Conservation (phyloP, 2,797 vertebrate genomes). For the Sebastes nivosus region DNA sequence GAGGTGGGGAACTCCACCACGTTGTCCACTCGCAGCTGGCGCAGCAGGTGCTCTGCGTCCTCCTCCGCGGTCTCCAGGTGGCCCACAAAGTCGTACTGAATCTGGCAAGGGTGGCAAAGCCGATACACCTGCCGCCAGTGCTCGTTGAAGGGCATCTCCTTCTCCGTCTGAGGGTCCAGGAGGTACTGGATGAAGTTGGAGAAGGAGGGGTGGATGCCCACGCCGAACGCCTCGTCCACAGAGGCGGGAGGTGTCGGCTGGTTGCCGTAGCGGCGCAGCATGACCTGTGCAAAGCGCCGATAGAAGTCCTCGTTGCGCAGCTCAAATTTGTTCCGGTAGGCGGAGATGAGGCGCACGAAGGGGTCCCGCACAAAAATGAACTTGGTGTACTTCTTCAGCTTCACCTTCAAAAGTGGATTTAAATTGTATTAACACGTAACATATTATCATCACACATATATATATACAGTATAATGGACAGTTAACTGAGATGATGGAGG, state of each 20-base stretch:
- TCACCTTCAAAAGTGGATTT: conserved; percentile 81
- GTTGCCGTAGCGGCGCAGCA: conserved; percentile 90
- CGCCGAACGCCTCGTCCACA: conserved; percentile 88
- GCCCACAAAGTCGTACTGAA: conserved; percentile 94
- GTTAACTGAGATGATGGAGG: neutral
- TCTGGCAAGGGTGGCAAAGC: conserved; percentile 95
- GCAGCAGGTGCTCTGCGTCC: conserved; percentile 88
- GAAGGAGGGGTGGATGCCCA: conserved; percentile 90
- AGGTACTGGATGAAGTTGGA: conserved; percentile 95
- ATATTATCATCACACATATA: neutral
- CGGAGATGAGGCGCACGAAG: conserved; percentile 96
- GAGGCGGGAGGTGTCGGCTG: conserved; percentile 86
- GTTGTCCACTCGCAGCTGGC: conserved; percentile 88
- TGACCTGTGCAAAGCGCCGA: conserved; percentile 87
- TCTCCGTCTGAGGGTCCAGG: conserved; percentile 93
- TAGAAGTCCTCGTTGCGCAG: conserved; percentile 94
- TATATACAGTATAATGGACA: neutral
- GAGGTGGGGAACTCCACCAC: conserved; percentile 90
- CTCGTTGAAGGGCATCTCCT: conserved; percentile 92
- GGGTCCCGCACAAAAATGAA: conserved; percentile 97
- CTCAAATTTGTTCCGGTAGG: conserved; percentile 96
- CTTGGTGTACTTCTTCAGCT: conserved; percentile 97
- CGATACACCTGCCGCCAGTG: conserved; percentile 96
- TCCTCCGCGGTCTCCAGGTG: conserved; percentile 92
- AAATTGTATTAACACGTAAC: neutral